Base-by-base conservation (phyloP, 2,888 invertebrate species). In the Cryptus viduatorius region DNA sequence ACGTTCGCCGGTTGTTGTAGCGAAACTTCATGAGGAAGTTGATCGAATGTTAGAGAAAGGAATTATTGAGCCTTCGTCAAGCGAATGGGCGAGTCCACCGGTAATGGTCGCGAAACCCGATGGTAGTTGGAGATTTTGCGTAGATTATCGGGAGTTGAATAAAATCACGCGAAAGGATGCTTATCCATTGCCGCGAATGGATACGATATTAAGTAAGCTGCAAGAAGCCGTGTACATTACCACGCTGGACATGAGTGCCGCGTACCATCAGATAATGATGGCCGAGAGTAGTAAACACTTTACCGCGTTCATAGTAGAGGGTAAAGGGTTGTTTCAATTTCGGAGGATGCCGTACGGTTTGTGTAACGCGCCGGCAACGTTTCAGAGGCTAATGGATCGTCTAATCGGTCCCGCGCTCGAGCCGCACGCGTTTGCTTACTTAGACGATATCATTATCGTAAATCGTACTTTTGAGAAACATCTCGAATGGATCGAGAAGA, bases 1-100 rank as follows among this genome's bases (percentile, higher is more conserved):
- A 1, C 44, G 64, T 1, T 75, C 73, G 4, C 82, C 84, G 1
- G 59, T 61, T 5, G 76, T 82, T 0, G 77, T 82, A 16, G 50
- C 72, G 10, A 42, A 48, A 3, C 53, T 77, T 10, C 44, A 86
- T 44, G 53, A 5, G 2, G 84, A 82, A 29, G 69, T 86, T 1
- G 69, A 86, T 4, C 67, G 80, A 14, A 77, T 86, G 82, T 31
- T 85, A 31, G 44, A 5, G 5, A 44, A 16, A 1, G 77, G 73
- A 7, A 68, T 87, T 0, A 79, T 87, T 10, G 87, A 87, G 19
- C 83, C 81, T 1, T 86, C 86, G 4, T 68, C 65, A 3, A 87
- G 87, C n/a, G 75, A 79, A n/a, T 86, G 87, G 87, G 76, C 83
- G 1, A 80, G 78, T 12, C 79, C 82, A 10, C 67, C 44, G 1